phyloP scores from a whole-genome alignment of 2,797 vertebrate species.

The Pipistrellus kuhlii region DNA sequence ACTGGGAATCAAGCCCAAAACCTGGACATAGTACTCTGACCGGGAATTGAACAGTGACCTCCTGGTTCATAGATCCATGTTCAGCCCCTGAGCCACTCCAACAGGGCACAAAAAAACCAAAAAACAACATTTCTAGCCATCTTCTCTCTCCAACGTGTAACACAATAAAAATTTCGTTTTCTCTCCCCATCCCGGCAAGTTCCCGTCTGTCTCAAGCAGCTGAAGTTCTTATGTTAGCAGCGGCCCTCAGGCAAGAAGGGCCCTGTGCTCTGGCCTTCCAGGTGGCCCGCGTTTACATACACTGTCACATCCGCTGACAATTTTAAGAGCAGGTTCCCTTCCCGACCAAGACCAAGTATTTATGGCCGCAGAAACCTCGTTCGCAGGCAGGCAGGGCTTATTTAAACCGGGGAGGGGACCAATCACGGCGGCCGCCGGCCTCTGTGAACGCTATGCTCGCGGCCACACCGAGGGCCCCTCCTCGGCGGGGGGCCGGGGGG shows the following conservation, averaged over 20 bases:
- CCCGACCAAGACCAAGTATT: background rate
- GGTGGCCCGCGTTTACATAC: background rate
- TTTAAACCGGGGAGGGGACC: background rate
- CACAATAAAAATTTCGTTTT: background rate
- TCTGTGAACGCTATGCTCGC: background rate
- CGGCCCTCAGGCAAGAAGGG: background rate
- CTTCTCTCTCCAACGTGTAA: background rate
- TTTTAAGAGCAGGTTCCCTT: background rate
- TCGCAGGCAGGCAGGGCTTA: background rate
- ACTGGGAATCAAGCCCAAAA: too few relatives aligned
- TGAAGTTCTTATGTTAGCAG: rapidly evolving
- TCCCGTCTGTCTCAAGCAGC: background rate
- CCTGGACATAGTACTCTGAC: too few relatives aligned
- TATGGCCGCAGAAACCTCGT: background rate
- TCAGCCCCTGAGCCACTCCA: too few relatives aligned
- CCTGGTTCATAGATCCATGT: too few relatives aligned
- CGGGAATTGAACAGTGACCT: too few relatives aligned
- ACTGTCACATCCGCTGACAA: background rate
- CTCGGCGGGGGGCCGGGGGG: rapidly evolving
- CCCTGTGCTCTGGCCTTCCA: background rate
- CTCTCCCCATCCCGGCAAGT: background rate
- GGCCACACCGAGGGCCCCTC: background rate
- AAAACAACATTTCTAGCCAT: background rate
- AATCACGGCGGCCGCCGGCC: too few relatives aligned
- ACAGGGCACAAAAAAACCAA: background rate